Evolutionary conservation across 2,797 vertebrate genomes (phyloP), one percentile per base, ranked within the genome.

Genomic region (Adelosebastes latens): DNA sequence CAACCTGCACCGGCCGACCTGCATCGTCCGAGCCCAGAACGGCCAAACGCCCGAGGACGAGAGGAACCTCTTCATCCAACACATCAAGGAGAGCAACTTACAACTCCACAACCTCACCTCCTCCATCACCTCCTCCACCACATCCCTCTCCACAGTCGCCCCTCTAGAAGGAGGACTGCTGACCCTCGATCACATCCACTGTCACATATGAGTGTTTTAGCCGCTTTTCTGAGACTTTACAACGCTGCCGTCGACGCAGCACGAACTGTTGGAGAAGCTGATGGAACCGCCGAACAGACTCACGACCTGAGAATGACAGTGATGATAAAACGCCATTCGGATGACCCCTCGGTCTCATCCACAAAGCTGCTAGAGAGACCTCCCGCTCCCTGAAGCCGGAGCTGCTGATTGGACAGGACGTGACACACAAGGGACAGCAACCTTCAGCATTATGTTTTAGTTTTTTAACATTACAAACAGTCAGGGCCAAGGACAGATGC

Each of bases 41-140:
- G 98, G 98, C 62, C 95, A 96, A 83, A 99, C 98, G n/a, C 98
- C 98, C 0, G 98, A 99, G 85, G 98, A 99, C 2, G 98, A 99
- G 93, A 93, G 97, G 82, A 97, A 97, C 82, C 97, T 99, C 84
- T 99, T 99, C 94, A 96, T 98, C 90, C 98, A 99, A 88, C 98
- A 98, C 93, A 96, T 99, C 93, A 97, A 97, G 91, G 98, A 99
- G 90, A 97, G 97, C 93, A 94, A 96, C 20, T 83, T 99, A 24
- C 97, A 98, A 80, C 96, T 97, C 82, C 96, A 96, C 93, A 89
- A 58, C 89, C 78, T 94, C 68, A 78, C 77, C 80, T 61, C 62
- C 65, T n/a, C 66, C 36, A 3, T 58, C 60, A 2, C 49, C 59
- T 0, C 81, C 11, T 46, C 12, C 3, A 60, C 65, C 49, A 11